Evolutionary conservation across 2,113 vertebrate genomes (phyloP).

Genomic region (Prunella fulvescens): DNA sequence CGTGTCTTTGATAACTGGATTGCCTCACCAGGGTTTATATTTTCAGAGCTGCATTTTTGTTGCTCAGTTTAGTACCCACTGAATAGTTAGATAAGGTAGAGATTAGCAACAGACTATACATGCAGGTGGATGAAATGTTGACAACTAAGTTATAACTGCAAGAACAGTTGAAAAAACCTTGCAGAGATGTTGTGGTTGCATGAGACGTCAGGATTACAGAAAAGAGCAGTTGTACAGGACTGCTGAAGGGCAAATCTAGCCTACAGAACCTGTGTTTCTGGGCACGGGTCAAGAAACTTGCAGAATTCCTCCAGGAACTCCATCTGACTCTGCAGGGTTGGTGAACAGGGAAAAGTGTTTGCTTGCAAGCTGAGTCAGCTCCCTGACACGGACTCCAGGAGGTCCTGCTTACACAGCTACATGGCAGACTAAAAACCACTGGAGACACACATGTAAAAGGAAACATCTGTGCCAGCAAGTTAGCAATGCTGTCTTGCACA

Average conservation of each 20-base stretch:
- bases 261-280: background rate
- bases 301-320: background rate
- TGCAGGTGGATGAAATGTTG: background rate
- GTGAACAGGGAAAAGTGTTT: background rate
- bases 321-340: background rate
- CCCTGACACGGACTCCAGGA: background rate
- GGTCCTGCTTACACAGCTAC: background rate
- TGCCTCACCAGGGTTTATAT: background rate
- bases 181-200: background rate
- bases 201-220: background rate
- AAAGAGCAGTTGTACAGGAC: background rate
- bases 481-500: background rate
- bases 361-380: background rate
- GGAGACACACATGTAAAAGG: background rate
- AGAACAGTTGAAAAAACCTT: background rate
- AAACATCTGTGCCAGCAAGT: slow-evolving; percentile 11
- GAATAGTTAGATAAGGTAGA: background rate
- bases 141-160: background rate
- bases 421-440: background rate
- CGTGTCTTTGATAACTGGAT: background rate
- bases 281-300: background rate
- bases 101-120: background rate
- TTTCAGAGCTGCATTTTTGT: background rate
- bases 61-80: background rate
- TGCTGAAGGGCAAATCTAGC: background rate